These are phyloP conservation scores for Bergia puertoricense DNA, from an alignment of 92 coral and sea anemone species.

Conservation along the genomic window DNA sequence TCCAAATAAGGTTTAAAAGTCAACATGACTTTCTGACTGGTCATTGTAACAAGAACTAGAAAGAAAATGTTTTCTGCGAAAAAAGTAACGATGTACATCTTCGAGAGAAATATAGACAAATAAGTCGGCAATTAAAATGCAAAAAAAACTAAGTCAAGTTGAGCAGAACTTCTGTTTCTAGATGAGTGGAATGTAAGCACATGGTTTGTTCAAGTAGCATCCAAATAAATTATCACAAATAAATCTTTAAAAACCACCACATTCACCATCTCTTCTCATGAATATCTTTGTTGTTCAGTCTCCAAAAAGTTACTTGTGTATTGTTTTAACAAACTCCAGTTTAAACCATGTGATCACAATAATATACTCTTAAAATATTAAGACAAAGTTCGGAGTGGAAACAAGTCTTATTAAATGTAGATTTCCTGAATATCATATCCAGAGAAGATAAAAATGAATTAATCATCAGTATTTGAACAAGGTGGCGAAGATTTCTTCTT, in stretches of 20 bases:
- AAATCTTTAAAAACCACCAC: not conserved
- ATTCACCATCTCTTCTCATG: not conserved
- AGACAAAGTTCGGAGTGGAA: not conserved
- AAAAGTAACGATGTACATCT: not conserved
- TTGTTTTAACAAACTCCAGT: not conserved
- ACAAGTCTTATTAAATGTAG: not conserved
- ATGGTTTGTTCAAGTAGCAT: not conserved
- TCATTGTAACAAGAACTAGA: no score
- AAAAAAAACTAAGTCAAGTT: not conserved
- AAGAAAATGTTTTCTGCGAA: no score
- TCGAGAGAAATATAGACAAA: not conserved
- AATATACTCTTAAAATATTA: not conserved
- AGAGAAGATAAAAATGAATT: not conserved
- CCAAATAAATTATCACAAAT: not conserved
- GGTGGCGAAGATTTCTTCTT: not conserved
- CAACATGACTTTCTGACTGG: not conserved
- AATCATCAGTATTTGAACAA: not conserved
- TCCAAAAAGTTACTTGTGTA: not conserved
- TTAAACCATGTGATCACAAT: not conserved
- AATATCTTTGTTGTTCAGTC: not conserved
- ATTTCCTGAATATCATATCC: not conserved
- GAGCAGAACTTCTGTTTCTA: not conserved
- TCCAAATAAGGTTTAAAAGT: not conserved
- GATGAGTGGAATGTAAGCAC: not conserved
- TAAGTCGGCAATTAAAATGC: not conserved